A percentile compares a stretch with the other conserved stretches of the same genome.
These are phyloP conservation scores for Spisula subtruncata DNA, from an alignment of 2,888 invertebrate species.

Conservation along the genomic window DNA sequence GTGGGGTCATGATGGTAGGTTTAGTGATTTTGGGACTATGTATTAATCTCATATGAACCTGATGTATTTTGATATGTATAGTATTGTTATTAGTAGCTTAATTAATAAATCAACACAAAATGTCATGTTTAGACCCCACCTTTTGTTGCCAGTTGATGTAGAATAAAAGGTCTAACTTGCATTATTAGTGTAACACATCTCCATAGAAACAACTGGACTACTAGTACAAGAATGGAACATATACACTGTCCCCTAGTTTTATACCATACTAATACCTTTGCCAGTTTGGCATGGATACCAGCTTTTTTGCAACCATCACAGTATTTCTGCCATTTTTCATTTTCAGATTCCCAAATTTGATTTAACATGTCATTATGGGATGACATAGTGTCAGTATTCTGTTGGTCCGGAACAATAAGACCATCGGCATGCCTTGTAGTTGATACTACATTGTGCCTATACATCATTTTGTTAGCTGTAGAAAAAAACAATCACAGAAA, in stretches of 20 bases:
- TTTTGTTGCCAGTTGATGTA: no score
- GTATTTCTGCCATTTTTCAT: slow-evolving; percentile 22
- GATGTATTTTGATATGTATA: no score
- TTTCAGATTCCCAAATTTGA: slow-evolving; percentile 26
- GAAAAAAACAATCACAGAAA: background rate
- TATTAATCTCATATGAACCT: no score
- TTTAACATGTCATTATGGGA: slow-evolving; percentile 9
- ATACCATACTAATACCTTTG: slow-evolving; percentile 37
- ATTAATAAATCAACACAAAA: no score
- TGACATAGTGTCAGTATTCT: background rate
- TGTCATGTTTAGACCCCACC: no score
- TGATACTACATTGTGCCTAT: background rate
- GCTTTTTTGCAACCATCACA: slow-evolving; percentile 4
- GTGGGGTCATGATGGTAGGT: no score
- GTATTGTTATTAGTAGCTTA: no score
- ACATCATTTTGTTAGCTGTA: background rate
- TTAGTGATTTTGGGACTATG: no score
- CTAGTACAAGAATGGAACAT: background rate
- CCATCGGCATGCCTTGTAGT: background rate
- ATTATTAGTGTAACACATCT: background rate
- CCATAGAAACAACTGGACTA: background rate
- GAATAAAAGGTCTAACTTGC: background rate
- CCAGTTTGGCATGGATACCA: background rate
- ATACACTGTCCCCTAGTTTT: background rate
- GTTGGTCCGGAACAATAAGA: background rate